phyloP scores from a whole-genome alignment of 2,797 vertebrate species.

The Micropoecilia bifurca region DNA sequence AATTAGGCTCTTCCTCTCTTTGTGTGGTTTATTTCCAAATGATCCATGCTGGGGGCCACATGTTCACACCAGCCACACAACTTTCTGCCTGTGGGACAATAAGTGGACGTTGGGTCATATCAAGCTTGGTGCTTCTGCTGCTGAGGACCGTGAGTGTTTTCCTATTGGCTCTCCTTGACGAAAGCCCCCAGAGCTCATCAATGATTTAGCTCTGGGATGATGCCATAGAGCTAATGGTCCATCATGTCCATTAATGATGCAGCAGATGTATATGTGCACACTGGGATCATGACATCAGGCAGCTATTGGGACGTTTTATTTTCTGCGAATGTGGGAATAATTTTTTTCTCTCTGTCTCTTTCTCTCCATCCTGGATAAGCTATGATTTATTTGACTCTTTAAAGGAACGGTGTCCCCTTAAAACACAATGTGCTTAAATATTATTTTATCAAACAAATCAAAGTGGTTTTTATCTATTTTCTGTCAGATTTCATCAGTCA shows the following conservation, averaged over 20 bases:
- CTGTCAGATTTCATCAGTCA: no score
- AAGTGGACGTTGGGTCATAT: conserved; percentile 18
- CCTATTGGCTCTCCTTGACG: conserved; percentile 48
- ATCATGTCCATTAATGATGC: conserved; percentile 51
- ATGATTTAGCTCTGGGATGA: conserved; percentile 62
- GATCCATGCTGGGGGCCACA: conserved; percentile 1
- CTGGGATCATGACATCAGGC: conserved; percentile 29
- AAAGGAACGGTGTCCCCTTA: no score
- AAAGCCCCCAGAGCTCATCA: conserved; percentile 54
- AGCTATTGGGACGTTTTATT: not conserved
- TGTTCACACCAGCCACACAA: not conserved
- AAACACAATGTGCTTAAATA: no score
- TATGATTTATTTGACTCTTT: not conserved
- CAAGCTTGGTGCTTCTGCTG: conserved; percentile 20
- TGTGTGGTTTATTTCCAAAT: not conserved
- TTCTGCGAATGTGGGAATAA: not conserved
- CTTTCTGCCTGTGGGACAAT: not conserved
- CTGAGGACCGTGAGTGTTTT: conserved; percentile 30
- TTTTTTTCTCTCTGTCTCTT: not conserved
- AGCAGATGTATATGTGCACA: conserved; percentile 22
- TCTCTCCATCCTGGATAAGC: not conserved
- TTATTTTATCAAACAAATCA: no score
- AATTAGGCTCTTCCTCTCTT: not conserved
- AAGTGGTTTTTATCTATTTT: no score
- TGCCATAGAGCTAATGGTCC: conserved; percentile 55